These are phyloP conservation scores for Calyptommatus sinebrachiatus DNA, from an alignment of 2,113 vertebrate genomes.

Conservation along the genomic window DNA sequence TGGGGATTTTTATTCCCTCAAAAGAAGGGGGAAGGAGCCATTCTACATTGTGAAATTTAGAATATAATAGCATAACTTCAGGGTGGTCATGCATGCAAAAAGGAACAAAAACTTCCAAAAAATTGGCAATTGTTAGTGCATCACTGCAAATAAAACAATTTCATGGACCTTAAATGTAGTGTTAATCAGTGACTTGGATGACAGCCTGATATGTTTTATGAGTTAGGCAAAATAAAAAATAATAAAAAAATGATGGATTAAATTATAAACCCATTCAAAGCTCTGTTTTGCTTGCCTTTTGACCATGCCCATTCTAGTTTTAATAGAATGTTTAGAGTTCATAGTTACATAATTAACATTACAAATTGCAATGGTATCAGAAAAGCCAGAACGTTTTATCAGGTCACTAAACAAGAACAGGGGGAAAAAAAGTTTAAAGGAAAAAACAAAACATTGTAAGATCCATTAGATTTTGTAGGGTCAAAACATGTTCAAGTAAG, in stretches of 20 bases:
- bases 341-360: slow-evolving; percentile 6
- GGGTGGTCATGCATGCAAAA: neutral
- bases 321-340: slow-evolving; percentile 16
- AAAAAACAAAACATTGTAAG: neutral
- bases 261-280: neutral
- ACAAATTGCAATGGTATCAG: slow-evolving; percentile 26
- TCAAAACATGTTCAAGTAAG: slow-evolving; percentile 21
- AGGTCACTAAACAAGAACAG: slow-evolving; percentile 20
- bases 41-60: no score
- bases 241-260: neutral
- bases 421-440: slow-evolving; percentile 1
- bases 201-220: slow-evolving; percentile 9
- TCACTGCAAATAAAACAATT: neutral
- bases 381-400: slow-evolving; percentile 16
- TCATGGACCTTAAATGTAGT: neutral
- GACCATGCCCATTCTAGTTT: neutral
- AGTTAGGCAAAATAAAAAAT: neutral
- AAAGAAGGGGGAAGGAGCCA: neutral
- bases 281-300: slow-evolving; percentile 9
- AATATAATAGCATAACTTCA: neutral
- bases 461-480: slow-evolving; percentile 6
- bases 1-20: neutral
- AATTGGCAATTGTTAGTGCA: neutral
- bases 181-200: neutral
- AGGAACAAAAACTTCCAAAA: neutral